Evolutionary conservation across 2,797 vertebrate species (phyloP).

Genomic region (Echeneis naucrates): DNA sequence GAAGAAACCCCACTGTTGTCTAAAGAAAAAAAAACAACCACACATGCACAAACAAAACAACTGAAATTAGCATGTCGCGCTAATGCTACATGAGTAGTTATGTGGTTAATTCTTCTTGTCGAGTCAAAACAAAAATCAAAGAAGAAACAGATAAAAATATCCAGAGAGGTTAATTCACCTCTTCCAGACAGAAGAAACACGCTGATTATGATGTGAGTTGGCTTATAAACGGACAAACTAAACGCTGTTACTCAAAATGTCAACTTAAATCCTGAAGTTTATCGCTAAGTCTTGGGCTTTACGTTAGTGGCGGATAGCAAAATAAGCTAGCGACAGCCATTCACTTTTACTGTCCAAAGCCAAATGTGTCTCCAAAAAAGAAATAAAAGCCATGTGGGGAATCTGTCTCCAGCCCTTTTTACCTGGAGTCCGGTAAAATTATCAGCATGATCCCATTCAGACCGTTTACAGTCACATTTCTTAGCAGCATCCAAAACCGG

Average conservation of each 20-base stretch:
- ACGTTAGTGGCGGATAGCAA: background rate
- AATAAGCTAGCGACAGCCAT: slow-evolving; percentile 4
- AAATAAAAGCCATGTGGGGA: background rate
- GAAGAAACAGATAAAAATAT: background rate
- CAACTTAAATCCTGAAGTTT: background rate
- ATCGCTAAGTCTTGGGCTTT: background rate
- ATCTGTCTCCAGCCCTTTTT: background rate
- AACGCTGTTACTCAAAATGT: background rate
- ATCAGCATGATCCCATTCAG: background rate
- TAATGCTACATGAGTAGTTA: background rate
- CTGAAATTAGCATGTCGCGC: no score
- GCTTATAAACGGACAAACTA: background rate
- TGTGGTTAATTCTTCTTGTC: background rate
- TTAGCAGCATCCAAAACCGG: slow-evolving; percentile 10
- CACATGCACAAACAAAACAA: no score
- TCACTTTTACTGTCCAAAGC: background rate
- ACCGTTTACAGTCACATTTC: background rate
- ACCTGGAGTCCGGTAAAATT: background rate
- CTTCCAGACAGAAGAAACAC: background rate
- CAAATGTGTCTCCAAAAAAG: background rate
- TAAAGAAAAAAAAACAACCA: no score
- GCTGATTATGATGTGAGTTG: background rate
- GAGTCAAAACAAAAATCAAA: background rate
- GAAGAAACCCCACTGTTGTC: background rate
- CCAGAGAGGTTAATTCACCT: background rate